A percentile compares a stretch with the other conserved stretches of the same genome.
Conservation (phyloP, 1,140 invertebrate species). For the Pteromalus puparum region DNA sequence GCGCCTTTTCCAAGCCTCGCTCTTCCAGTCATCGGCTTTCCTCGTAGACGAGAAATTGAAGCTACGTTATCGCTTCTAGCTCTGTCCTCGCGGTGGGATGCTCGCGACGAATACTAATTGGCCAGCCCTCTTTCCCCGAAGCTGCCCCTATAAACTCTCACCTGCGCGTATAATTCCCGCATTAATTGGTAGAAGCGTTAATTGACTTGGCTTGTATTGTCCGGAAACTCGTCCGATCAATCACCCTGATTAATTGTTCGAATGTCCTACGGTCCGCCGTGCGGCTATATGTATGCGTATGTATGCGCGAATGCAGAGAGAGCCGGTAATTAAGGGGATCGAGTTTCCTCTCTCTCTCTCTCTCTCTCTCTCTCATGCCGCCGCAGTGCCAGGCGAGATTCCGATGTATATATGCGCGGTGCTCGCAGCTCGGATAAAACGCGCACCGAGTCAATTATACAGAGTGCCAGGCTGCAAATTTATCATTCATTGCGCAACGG, state of each 20-base stretch:
- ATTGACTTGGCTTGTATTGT: conserved; percentile 26
- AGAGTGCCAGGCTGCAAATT: not conserved
- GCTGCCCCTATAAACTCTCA: not conserved
- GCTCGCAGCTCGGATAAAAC: not conserved
- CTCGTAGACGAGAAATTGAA: conserved; percentile 18
- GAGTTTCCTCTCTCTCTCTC: conserved; percentile 32
- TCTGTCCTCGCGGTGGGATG: too few species aligned
- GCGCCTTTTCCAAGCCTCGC: not conserved
- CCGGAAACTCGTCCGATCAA: conserved; percentile 1
- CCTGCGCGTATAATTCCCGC: not conserved
- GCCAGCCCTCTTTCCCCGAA: not conserved
- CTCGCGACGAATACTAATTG: conserved; percentile 9
- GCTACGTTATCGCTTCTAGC: not conserved
- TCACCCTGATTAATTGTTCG: conserved; percentile 48
- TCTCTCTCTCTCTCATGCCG: not conserved
- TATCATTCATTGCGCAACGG: conserved; percentile 20
- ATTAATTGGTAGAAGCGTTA: conserved; percentile 42
- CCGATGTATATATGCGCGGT: not conserved
- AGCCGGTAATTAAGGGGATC: conserved; percentile 43
- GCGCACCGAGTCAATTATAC: conserved; percentile 41
- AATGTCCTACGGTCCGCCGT: not conserved
- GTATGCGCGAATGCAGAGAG: not conserved
- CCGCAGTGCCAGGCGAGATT: conserved; percentile 10
- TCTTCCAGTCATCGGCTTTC: not conserved
- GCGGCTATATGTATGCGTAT: not conserved